Percentiles rank a stretch among this genome's conserved stretches.
These are phyloP conservation scores for Acheta domesticus DNA, from an alignment of 2,888 invertebrate genomes.

Conservation along the genomic window DNA sequence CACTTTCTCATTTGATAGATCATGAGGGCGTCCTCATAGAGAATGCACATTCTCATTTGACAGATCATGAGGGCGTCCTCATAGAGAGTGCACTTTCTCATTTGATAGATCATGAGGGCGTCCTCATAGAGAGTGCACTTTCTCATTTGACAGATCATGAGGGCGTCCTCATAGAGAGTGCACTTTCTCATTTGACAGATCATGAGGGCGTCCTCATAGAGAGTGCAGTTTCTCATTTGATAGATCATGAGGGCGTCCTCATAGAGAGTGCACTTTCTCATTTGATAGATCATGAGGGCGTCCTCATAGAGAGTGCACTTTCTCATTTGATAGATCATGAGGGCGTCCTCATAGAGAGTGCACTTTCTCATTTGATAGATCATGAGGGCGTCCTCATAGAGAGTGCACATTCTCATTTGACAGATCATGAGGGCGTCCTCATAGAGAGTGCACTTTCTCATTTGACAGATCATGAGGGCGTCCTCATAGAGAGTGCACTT, in stretches of 20 bases:
- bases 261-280: constrained; percentile 61
- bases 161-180: constrained; percentile 46
- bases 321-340: no score
- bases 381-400: constrained; percentile 58
- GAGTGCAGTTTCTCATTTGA: constrained; percentile 54
- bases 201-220: no score
- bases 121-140: constrained; percentile 54
- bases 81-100: constrained; percentile 57
- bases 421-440: constrained; percentile 53
- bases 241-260: constrained; percentile 69
- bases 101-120: constrained; percentile 78
- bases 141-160: constrained; percentile 73
- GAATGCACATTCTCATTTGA: no score
- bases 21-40: no score
- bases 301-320: no score
- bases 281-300: constrained; percentile 62
- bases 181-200: no score
- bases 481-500: constrained; percentile 51
- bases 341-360: constrained; percentile 50
- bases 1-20: constrained; percentile 82
- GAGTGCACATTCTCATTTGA: constrained; percentile 44
- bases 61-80: constrained; percentile 53
- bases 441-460: constrained; percentile 46
- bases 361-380: no score
- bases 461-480: constrained; percentile 45